These are phyloP conservation scores for Channa striata DNA, from an alignment of 2,797 vertebrate species.

Conservation along the genomic window DNA sequence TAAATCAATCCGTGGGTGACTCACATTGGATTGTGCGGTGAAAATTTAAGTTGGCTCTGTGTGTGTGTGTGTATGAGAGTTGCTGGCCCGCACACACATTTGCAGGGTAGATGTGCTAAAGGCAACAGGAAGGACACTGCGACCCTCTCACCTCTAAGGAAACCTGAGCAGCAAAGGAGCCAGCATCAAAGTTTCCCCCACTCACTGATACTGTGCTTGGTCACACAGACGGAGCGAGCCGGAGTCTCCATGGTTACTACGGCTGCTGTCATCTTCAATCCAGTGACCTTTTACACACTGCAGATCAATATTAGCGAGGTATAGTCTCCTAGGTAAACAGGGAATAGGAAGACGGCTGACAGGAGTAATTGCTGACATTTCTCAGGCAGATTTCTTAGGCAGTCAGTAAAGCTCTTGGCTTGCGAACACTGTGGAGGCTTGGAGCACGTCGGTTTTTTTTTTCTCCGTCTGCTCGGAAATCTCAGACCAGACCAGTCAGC, in stretches of 20 bases:
- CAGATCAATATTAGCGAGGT: conserved; percentile 75
- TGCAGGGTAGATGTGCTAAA: conserved; percentile 1
- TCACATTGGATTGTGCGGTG: background rate
- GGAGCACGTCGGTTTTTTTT: conserved; percentile 1
- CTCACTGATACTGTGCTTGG: conserved; percentile 27
- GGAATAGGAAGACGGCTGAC: conserved; percentile 61
- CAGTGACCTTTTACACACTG: conserved; percentile 77
- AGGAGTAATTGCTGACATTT: conserved; percentile 80
- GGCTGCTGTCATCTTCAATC: conserved; percentile 73
- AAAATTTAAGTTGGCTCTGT: background rate
- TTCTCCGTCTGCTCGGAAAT: conserved; percentile 21
- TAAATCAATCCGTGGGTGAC: conserved; percentile 17
- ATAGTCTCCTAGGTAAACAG: conserved; percentile 76
- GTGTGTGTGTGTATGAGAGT: background rate
- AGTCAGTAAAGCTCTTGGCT: conserved; percentile 46
- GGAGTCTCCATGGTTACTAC: conserved; percentile 66
- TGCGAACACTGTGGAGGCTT: conserved; percentile 34
- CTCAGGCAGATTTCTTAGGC: conserved; percentile 67
- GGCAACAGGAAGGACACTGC: background rate
- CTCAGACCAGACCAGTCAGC: background rate
- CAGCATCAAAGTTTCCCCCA: conserved; percentile 44
- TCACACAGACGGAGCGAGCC: conserved; percentile 18
- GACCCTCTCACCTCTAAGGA: conserved; percentile 20
- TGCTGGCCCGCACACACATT: background rate
- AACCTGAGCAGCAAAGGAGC: conserved; percentile 22